Evolutionary conservation across 1,140 invertebrate species (phyloP).

Genomic region (Nebria ingens): DNA sequence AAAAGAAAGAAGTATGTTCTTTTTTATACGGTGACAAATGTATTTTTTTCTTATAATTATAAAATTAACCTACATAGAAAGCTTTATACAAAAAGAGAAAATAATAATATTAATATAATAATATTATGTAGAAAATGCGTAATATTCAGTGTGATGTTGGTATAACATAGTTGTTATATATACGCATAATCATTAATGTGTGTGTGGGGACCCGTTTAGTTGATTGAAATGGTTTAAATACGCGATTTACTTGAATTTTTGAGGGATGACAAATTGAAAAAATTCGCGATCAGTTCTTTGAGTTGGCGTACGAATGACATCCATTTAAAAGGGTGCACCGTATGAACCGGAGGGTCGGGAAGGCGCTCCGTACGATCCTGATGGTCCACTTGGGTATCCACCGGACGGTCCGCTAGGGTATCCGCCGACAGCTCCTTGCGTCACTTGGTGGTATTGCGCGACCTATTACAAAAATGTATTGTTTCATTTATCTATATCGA

Average conservation of each 20-base stretch:
- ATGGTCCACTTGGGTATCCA: slow-evolving; percentile 36
- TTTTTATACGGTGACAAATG: slow-evolving; percentile 35
- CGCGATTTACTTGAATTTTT: slow-evolving; percentile 2
- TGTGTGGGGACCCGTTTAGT: background rate
- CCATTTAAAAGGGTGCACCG: slow-evolving; percentile 41
- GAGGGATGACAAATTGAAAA: background rate
- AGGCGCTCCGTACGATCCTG: slow-evolving; percentile 24
- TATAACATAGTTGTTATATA: slow-evolving; percentile 2
- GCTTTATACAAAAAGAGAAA: slow-evolving; percentile 34
- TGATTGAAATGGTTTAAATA: background rate
- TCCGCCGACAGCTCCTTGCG: slow-evolving; percentile 35
- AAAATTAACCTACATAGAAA: slow-evolving; percentile 33
- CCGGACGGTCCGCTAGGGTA: slow-evolving; percentile 46
- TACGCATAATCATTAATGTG: slow-evolving; percentile 15
- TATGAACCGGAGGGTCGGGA: slow-evolving; percentile 44
- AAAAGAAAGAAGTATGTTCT: slow-evolving; percentile 11
- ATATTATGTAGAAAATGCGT: background rate
- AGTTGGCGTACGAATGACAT: background rate
- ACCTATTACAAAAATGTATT: no score
- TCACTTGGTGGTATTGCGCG: slow-evolving; percentile 24
- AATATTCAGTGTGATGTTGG: background rate
- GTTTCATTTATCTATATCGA: slow-evolving; percentile 15
- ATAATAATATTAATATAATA: background rate
- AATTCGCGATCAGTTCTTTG: background rate
- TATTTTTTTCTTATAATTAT: slow-evolving; percentile 31